These are phyloP conservation scores for Columbina picui DNA, from an alignment of 2,113 vertebrate genomes.

Conservation along the genomic window DNA sequence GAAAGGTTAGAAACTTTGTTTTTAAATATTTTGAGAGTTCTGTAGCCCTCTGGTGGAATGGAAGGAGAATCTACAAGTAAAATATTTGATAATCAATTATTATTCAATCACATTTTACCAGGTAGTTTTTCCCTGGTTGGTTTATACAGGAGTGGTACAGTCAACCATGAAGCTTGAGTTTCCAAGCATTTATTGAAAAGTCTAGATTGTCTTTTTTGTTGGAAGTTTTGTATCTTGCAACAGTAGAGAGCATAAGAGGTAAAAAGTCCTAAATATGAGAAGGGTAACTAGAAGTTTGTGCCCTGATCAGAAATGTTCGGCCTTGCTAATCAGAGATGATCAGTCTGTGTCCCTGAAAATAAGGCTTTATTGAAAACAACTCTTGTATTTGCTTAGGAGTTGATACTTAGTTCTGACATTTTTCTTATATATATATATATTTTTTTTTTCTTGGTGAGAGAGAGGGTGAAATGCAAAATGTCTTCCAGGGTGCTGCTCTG, in stretches of 20 bases:
- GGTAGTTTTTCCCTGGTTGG: not conserved
- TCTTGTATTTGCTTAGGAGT: not conserved
- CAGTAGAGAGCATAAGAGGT: not conserved
- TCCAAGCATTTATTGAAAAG: not conserved
- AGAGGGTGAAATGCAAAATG: not conserved
- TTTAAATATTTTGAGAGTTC: constrained; percentile 51
- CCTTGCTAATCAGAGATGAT: not conserved
- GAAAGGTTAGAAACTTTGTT: constrained; percentile 20
- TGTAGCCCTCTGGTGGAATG: constrained; percentile 64
- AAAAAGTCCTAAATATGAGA: not conserved
- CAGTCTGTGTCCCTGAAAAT: not conserved
- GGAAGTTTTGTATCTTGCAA: not conserved
- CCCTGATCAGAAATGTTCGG: not conserved
- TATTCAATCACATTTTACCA: not conserved
- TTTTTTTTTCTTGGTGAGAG: not conserved
- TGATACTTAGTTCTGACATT: not conserved
- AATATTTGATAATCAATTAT: constrained; percentile 14
- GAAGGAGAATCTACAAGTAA: constrained; percentile 34
- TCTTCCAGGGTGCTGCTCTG: not conserved
- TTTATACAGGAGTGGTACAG: not conserved
- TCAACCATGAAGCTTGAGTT: not conserved
- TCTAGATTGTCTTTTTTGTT: not conserved
- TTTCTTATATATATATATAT: not conserved
- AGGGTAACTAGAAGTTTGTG: not conserved
- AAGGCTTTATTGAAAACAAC: not conserved